These are phyloP conservation scores for Kryptolebias marmoratus DNA, from an alignment of 2,113 vertebrate species.

Conservation along the genomic window DNA sequence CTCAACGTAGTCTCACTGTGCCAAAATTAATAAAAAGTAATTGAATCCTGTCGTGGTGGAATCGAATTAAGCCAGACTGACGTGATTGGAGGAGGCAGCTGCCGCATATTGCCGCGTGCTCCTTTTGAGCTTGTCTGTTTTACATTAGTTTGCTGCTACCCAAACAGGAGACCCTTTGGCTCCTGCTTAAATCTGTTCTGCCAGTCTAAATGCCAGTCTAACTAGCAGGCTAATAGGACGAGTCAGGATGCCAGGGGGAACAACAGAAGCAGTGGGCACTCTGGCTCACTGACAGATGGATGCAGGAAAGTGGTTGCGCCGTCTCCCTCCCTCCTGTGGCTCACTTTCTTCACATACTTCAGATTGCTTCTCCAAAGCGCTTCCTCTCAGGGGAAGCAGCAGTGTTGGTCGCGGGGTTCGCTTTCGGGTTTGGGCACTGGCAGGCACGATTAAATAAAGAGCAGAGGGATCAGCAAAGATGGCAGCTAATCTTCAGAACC, in stretches of 20 bases:
- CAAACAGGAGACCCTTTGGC: conserved; percentile 62
- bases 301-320: conserved; percentile 12
- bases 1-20: conserved; percentile 63
- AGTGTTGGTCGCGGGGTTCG: conserved; percentile 32
- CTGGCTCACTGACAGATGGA: conserved; percentile 54
- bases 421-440: conserved; percentile 39
- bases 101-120: conserved; percentile 43
- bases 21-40: conserved; percentile 78
- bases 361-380: conserved; percentile 23
- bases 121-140: conserved; percentile 46
- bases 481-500: conserved; percentile 26
- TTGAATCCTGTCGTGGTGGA: conserved; percentile 69
- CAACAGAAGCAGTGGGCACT: conserved; percentile 40
- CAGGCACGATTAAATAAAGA: conserved; percentile 53
- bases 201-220: conserved; percentile 70
- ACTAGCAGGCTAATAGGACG: conserved; percentile 64
- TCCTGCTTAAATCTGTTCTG: conserved; percentile 41
- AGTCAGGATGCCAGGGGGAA: conserved; percentile 55
- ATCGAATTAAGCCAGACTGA: conserved; percentile 64
- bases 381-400: conserved; percentile 30
- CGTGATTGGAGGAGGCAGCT: conserved; percentile 71
- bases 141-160: conserved; percentile 36
- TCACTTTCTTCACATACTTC: conserved; percentile 28
- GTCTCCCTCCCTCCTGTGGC: conserved; percentile 14
- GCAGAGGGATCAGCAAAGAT: conserved; percentile 38